Evolutionary conservation across 2,888 invertebrate species (phyloP), one percentile per base, ranked within the genome.

Genomic region (Baccha elongata): DNA sequence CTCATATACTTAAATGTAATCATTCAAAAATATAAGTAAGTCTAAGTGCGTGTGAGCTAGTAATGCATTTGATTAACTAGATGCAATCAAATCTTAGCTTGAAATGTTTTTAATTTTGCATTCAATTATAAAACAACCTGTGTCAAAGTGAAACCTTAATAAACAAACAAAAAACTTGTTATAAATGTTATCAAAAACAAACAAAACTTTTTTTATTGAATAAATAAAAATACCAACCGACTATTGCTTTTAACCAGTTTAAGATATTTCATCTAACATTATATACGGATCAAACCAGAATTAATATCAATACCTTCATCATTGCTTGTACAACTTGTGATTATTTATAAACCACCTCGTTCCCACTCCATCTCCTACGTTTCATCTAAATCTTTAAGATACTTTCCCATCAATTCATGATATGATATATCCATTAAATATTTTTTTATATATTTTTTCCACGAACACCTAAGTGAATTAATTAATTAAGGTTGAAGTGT

Each of bases 401-500:
- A 15, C 5, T 40, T 11, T 40, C 23, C 11, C 58, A 40, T n/a
- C 37, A 40, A 40, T 40, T 40, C 15, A 40, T 26, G 21, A 40
- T 19, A 58, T 58, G 23, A 58, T 55, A 23, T 37, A 58, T 58
- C 26, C 40, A 58, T 58, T 58, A 58, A 11, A 1, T 58, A 58
- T 40, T 40, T 40, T 26, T 6, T 40, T 23, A 11, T 40, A 4
- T 58, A 10, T 40, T 40, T 23, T 58, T 58, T 40, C 58, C 58
- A 40, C 58, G 40, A 58, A 58, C 58, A 40, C 58, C 40, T 58
- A 58, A 58, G 21, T 58, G 37, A 58, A 58, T 58, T 58, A 58
- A 58, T 58, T 58, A 40, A 58, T 58, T 58, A 58, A 58, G 23
- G 40, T 58, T 23, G 58, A 40, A 58, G 58, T 58, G 40, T 58